Evolutionary conservation across 1,140 invertebrate genomes (phyloP).

Genomic region (Drosophila kanapiae): DNA sequence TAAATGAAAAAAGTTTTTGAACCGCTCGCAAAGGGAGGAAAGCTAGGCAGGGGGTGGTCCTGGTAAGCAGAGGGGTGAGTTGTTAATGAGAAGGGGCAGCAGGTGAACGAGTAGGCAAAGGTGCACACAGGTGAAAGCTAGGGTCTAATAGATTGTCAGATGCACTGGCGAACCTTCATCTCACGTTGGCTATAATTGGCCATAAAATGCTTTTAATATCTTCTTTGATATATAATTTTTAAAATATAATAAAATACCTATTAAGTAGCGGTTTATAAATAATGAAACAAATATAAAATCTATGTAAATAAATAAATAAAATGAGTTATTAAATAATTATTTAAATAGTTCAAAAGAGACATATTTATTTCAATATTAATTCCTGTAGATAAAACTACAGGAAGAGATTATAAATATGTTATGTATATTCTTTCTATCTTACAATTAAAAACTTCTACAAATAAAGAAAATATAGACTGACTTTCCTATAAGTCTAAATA

Average conservation of each 20-base stretch:
- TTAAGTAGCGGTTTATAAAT: too few relatives aligned
- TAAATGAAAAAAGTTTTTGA: constrained; percentile 65
- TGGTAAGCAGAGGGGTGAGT: neutral
- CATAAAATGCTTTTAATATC: too few relatives aligned
- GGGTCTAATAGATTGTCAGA: neutral
- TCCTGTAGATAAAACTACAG: neutral
- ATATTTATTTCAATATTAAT: too few relatives aligned
- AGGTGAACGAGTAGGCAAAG: neutral
- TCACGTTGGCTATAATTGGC: too few relatives aligned
- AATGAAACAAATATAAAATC: too few relatives aligned
- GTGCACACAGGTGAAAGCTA: neutral
- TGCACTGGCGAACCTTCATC: neutral
- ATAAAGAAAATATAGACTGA: neutral
- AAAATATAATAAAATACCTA: neutral
- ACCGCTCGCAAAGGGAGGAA: constrained; percentile 1
- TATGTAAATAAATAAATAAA: too few relatives aligned
- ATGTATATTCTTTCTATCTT: neutral
- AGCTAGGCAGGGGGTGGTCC: neutral
- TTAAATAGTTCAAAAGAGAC: too few relatives aligned
- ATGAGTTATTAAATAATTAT: neutral
- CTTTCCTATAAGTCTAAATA: neutral
- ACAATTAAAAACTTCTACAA: too few relatives aligned
- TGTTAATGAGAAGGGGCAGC: constrained; percentile 6
- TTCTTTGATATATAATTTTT: neutral
- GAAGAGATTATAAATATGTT: neutral